Evolutionary conservation across 1,140 invertebrate species (phyloP).

Genomic region (Rhizoglyphus robini): DNA sequence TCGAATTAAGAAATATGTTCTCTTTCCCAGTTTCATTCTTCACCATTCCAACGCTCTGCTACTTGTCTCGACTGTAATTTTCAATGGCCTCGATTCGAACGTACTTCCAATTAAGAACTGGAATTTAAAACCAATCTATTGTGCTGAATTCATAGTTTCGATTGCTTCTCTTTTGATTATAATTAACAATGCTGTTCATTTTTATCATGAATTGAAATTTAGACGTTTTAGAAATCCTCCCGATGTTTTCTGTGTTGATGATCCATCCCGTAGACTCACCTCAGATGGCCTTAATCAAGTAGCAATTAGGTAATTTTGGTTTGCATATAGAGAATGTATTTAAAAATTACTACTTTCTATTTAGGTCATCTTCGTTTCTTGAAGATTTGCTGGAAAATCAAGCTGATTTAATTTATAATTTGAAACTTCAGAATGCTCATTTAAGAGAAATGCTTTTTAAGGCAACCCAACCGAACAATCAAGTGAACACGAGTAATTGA

Average conservation of each 20-base stretch:
- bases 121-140: constrained; percentile 6
- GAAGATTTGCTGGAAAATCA: constrained; percentile 19
- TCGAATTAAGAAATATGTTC: not conserved
- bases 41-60: constrained; percentile 7
- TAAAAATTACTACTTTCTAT: not conserved
- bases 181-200: not conserved
- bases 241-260: constrained; percentile 18
- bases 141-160: not conserved
- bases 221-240: constrained; percentile 12
- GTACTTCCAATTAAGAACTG: not conserved
- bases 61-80: constrained; percentile 12
- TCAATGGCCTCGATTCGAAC: not conserved
- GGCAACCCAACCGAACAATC: not conserved
- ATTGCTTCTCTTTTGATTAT: not conserved
- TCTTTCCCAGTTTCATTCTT: constrained; percentile 4
- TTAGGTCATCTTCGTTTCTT: constrained; percentile 15
- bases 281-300: constrained; percentile 16
- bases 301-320: not conserved
- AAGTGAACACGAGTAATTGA: not conserved
- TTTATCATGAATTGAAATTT: constrained; percentile 19
- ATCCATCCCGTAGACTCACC: constrained; percentile 5
- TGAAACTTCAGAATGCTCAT: constrained; percentile 18
- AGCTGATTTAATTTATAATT: constrained; percentile 20
- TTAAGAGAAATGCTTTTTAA: constrained; percentile 15
- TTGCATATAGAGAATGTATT: not conserved